A percentile compares a stretch with the other conserved stretches of the same genome.
Evolutionary conservation across 2,888 invertebrate species (phyloP).

Genomic region (Drosophila antonietae): DNA sequence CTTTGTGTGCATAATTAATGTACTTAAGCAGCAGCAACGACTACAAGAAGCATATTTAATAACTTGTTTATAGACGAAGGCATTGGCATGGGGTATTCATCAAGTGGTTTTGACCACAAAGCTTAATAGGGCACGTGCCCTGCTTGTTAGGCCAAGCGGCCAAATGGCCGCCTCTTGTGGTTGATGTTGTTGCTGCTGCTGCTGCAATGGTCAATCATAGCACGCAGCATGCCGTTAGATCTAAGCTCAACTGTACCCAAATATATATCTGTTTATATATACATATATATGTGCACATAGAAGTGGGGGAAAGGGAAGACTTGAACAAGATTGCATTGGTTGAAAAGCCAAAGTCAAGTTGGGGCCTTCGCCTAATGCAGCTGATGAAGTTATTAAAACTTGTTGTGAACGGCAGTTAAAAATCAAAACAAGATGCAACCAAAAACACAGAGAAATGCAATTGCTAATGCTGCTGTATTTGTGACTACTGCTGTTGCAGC

Average conservation of each 20-base stretch:
- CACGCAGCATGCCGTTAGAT: constrained; percentile 71
- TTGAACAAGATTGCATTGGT: constrained; percentile 18
- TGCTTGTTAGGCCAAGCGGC: constrained; percentile 66
- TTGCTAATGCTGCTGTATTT: constrained; percentile 38
- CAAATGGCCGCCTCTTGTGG: constrained; percentile 45
- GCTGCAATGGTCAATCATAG: constrained; percentile 60
- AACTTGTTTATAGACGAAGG: constrained; percentile 50
- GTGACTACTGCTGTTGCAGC: constrained; percentile 20
- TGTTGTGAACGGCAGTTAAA: constrained; percentile 49
- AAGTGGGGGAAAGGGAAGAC: constrained; percentile 5
- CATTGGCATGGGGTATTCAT: constrained; percentile 46
- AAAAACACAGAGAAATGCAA: constrained; percentile 54
- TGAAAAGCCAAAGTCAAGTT: constrained; percentile 18
- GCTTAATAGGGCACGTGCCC: constrained; percentile 74
- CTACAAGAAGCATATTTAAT: constrained; percentile 39
- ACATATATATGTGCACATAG: not conserved
- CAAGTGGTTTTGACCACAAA: constrained; percentile 62
- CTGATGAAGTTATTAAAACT: constrained; percentile 73
- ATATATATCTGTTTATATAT: not conserved
- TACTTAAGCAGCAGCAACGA: constrained; percentile 43
- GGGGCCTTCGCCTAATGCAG: constrained; percentile 23
- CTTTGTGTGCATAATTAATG: constrained; percentile 69
- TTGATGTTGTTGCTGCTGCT: constrained; percentile 14
- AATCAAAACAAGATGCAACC: constrained; percentile 54
- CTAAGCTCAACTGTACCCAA: constrained; percentile 59